Evolutionary conservation across 2,797 vertebrate species (phyloP).

Genomic region (Synaphobranchus kaupii): DNA sequence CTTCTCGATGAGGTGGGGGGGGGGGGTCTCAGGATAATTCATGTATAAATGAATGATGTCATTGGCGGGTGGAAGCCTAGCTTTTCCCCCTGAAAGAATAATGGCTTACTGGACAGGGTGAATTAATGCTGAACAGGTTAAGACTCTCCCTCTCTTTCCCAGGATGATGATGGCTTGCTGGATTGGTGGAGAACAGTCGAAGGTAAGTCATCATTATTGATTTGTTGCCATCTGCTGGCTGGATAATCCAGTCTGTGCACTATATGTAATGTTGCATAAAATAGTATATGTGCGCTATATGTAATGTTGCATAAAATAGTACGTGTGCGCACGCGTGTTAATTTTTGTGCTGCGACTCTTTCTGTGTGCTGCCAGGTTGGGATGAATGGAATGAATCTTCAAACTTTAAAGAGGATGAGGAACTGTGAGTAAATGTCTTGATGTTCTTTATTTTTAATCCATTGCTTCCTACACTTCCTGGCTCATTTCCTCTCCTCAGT

Average conservation of each 20-base stretch:
- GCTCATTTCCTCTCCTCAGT: background rate
- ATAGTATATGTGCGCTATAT: background rate
- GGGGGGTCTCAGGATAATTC: background rate
- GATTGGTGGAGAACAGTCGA: conserved; percentile 71
- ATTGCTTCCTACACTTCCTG: background rate
- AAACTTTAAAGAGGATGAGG: conserved; percentile 57
- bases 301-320: no score
- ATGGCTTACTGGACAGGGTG: background rate
- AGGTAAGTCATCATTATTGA: conserved; percentile 47
- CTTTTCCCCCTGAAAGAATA: background rate
- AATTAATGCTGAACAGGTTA: background rate
- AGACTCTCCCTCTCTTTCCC: conserved; percentile 23
- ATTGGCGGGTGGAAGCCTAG: background rate
- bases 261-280: no score
- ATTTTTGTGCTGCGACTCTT: background rate
- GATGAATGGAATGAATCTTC: conserved; percentile 66
- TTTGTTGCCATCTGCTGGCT: background rate
- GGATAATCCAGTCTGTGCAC: background rate
- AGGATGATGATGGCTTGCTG: conserved; percentile 65
- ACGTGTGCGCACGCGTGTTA: background rate
- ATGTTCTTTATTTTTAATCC: background rate
- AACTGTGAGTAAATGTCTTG: conserved; percentile 60
- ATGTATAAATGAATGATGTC: background rate
- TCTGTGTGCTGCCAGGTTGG: conserved; percentile 64
- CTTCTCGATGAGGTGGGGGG: background rate